Conservation (phyloP, 2,113 vertebrate species). For the Peucedramus taeniatus region DNA sequence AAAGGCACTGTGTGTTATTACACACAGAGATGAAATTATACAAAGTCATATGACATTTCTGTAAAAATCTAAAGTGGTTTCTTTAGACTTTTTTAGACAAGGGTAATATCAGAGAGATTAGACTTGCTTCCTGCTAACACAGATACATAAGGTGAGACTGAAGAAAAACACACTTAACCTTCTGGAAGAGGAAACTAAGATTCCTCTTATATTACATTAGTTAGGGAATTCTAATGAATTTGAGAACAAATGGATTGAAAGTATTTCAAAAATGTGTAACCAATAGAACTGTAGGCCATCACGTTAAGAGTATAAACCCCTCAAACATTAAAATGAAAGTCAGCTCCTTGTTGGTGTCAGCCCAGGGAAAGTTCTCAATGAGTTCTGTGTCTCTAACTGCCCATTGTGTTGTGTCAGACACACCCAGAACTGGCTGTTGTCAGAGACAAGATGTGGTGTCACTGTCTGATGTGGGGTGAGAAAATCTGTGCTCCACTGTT, state of each 20-base stretch:
- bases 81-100: neutral
- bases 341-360: neutral
- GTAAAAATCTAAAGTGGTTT: neutral
- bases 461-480: neutral
- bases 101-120: neutral
- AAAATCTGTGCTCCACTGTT: neutral
- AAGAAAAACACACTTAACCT: neutral
- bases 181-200: neutral
- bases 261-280: neutral
- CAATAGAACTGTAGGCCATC: neutral
- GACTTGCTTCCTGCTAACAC: neutral
- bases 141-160: neutral
- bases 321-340: neutral
- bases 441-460: neutral
- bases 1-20: neutral
- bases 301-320: neutral
- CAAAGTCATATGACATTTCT: neutral
- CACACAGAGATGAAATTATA: neutral
- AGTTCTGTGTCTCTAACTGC: accelerated
- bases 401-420: neutral
- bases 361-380: neutral
- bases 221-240: neutral
- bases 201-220: neutral
- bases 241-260: neutral
- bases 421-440: neutral